Percentiles rank a stretch among this genome's conserved stretches.
Evolutionary conservation across 1,140 invertebrate genomes (phyloP).

Genomic region (Drosophila arawakana): DNA sequence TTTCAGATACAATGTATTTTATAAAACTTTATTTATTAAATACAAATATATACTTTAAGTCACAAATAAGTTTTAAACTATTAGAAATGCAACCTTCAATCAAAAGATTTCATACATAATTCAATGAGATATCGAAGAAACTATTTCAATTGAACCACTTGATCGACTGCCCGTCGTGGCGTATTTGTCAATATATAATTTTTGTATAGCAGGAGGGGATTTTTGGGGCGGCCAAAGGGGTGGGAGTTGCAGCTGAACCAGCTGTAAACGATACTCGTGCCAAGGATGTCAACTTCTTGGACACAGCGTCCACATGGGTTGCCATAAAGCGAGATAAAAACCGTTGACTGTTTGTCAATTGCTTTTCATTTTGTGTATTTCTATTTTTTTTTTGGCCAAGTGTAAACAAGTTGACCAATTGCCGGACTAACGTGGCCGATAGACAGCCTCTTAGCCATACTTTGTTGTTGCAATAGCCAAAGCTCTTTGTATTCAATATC

Average conservation of each 20-base stretch:
- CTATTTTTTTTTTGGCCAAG: constrained; percentile 33
- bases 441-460: constrained; percentile 25
- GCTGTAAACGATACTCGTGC: constrained; percentile 61
- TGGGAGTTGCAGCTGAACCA: constrained; percentile 35
- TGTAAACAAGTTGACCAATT: constrained; percentile 48
- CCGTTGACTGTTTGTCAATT: constrained; percentile 35
- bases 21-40: background rate
- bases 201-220: constrained; percentile 6
- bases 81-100: constrained; percentile 52
- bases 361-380: constrained; percentile 17
- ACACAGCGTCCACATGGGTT: constrained; percentile 7
- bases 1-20: constrained; percentile 13
- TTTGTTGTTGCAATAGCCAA: constrained; percentile 10
- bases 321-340: constrained; percentile 19
- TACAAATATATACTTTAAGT: background rate
- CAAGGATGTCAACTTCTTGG: constrained; percentile 81
- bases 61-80: constrained; percentile 1
- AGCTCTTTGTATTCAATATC: constrained; percentile 25
- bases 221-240: background rate
- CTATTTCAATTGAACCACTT: constrained; percentile 34
- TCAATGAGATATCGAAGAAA: constrained; percentile 51
- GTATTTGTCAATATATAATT: constrained; percentile 69
- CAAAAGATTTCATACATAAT: constrained; percentile 59
- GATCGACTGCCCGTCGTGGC: constrained; percentile 32
- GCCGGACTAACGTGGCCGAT: constrained; percentile 3